Evolutionary conservation across 2,113 vertebrate genomes (phyloP), one percentile per base, ranked within the genome.

Genomic region (Chionomys nivalis): DNA sequence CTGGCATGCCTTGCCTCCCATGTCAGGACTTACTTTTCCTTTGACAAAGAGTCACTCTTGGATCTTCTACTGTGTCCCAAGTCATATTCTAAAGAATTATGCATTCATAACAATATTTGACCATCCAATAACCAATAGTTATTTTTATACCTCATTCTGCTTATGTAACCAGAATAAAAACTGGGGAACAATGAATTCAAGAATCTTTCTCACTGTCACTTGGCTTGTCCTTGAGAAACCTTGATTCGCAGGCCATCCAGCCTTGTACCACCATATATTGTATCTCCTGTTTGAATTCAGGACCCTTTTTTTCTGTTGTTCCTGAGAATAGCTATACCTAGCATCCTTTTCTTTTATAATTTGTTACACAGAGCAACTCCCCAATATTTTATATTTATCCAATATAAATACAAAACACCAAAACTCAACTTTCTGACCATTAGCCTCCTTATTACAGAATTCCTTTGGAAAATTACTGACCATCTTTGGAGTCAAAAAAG

Each of bases 361-460:
- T 87, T 82, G 7, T 86, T 58, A 76, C 26, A 8, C 0, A 89
- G 8, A 89, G 3, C 5, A n/a, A 75, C 31, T 39, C 42, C 36
- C 47, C 44, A 82, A 78, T 24, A 8, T 55, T 82, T 93, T 93
- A 7, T 31, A 36, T 47, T 93, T 3, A 79, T 55, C 13, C 28
- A 68, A 68, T 68, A 68, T 14, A 13, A 68, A 14, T 33, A 33
- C 12, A 68, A 33, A 33, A 31, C 33, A 33, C 55, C 49, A 7
- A 95, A 94, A 89, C 1, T 72, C 58, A 92, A 89, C 5, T 72
- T 83, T 63, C 55, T 77, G 89, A 92, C 14, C 87, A 87, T 87
- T 7, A 24, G 52, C 78, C 33, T 94, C 66, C n/a, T 11, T 14
- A 47, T 63, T 31, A 70, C 28, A 88, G 4, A 94, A 91, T 93